Evolutionary conservation across 2,797 vertebrate species (phyloP).

Genomic region (Heliangelus exortis): DNA sequence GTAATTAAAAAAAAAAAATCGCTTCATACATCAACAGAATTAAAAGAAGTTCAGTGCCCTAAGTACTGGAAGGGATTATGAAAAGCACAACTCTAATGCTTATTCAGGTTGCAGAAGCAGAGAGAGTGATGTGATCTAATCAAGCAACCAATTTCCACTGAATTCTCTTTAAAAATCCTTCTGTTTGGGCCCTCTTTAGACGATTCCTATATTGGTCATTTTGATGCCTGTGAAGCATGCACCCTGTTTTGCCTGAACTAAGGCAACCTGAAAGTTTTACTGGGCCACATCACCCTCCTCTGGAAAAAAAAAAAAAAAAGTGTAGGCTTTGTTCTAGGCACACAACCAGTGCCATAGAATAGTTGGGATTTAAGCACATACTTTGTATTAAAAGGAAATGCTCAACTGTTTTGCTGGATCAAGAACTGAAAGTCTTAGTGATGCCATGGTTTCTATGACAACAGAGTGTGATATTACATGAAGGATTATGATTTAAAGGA

Average conservation of each 20-base stretch:
- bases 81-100: not conserved
- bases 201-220: not conserved
- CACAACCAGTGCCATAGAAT: not conserved
- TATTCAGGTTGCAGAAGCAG: not conserved
- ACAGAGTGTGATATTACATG: slow-evolving; percentile 24
- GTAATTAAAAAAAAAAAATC: not conserved
- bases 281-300: not conserved
- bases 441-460: slow-evolving; percentile 54
- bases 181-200: not conserved
- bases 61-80: not conserved
- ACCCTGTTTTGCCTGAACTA: not conserved
- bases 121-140: not conserved
- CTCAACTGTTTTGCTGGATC: slow-evolving; percentile 24
- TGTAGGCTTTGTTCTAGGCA: not conserved
- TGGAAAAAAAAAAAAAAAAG: not conserved
- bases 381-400: slow-evolving; percentile 28
- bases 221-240: not conserved
- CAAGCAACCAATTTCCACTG: not conserved
- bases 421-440: not conserved
- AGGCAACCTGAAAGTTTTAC: not conserved
- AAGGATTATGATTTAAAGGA: slow-evolving; percentile 57
- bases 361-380: not conserved
- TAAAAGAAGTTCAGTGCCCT: not conserved
- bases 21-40: not conserved
- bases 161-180: not conserved